Conservation (phyloP, 2,797 vertebrate genomes). For the Sylvia borin region DNA sequence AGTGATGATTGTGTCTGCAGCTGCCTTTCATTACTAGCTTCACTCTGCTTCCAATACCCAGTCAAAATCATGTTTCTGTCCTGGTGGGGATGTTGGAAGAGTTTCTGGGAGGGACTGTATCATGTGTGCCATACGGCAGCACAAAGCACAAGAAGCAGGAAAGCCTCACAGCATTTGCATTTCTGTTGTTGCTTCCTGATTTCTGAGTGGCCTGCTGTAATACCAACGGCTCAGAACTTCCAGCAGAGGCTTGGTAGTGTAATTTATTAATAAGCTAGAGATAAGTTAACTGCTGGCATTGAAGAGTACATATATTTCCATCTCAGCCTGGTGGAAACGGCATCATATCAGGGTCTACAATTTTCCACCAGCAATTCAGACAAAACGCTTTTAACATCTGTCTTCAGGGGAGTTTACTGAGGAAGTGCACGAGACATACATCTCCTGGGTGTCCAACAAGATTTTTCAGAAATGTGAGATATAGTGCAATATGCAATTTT, state of each 20-base stretch:
- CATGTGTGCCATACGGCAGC: accelerated
- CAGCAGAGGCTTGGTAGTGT: not conserved
- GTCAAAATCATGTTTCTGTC: not conserved
- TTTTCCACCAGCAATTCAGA: not conserved
- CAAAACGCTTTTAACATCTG: not conserved
- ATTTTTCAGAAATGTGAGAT: not conserved
- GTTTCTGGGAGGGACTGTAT: not conserved
- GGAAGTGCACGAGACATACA: accelerated
- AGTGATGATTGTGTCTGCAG: not conserved
- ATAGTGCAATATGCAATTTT: not conserved
- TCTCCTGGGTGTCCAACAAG: not conserved
- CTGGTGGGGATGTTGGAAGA: not conserved
- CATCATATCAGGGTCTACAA: not conserved
- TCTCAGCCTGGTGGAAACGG: not conserved
- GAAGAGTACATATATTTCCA: not conserved
- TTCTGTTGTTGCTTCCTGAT: not conserved
- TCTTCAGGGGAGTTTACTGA: not conserved
- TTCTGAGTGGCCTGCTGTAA: not conserved
- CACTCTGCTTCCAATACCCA: not conserved
- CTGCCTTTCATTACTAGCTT: not conserved
- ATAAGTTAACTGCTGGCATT: not conserved
- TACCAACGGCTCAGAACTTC: not conserved
- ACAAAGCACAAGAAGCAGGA: not conserved
- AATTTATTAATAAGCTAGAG: not conserved
- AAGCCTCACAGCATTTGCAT: not conserved